Evolutionary conservation across 1,140 invertebrate species (phyloP), one percentile per base, ranked within the genome.

Genomic region (Brachionus paranguensis): DNA sequence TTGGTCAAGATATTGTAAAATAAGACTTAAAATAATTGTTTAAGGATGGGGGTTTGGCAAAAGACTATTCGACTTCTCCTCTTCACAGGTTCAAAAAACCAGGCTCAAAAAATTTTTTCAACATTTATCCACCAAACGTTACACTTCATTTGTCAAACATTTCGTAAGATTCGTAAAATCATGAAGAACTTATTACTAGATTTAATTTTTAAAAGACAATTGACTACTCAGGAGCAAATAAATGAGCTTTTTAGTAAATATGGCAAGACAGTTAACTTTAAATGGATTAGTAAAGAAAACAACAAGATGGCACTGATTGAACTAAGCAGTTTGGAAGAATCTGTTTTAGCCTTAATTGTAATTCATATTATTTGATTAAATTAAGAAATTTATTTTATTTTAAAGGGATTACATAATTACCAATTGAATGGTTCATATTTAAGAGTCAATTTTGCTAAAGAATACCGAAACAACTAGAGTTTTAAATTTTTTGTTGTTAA

Each of bases 131-230:
- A 86, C 97, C 98, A 86, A 97, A 95, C 87, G 93, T 95, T 83
- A 99, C 96, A 85, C 91, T 99, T 87, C 97, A 99, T 93, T 93
- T 99, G 89, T 99, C 96, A 86, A 99, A 99, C 93, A 99, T 99
- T 93, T 97, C 98, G 87, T 81, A 81, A 81, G 33, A 27, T 45
- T 45, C 43, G 3, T 37, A 11, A 7, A 81, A 27, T 14, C 50
- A 10, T 10, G 24, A 11, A 11, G 14, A 27, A 29, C 20, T 10
- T 29, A 27, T 50, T 5, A 45, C 4, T 14, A 47, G 37, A 29
- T 68, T 81, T 68, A 37, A 10, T 12, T 65, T 60, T 81, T 37
- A 20, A 20, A 37, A 81, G 78, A 11, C 50, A 85, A 2, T 85
- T 81, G 53, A 86, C 87, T n/a, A 85, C 78, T 37, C 87, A 89